Conservation (phyloP, 2,888 invertebrate species). For the Drosophila pseudotakahashii region DNA sequence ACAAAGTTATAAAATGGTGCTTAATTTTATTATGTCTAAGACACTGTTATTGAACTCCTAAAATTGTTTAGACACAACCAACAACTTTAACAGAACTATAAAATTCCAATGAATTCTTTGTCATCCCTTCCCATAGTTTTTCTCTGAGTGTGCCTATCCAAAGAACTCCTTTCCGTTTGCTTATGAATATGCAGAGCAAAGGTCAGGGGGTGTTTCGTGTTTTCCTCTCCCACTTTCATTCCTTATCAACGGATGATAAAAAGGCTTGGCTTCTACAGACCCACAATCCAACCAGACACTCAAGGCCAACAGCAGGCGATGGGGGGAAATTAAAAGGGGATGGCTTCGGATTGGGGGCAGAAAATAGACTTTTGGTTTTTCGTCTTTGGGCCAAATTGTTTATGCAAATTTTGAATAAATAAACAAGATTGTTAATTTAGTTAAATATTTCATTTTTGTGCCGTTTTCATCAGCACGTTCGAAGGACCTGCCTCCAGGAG, state of each 20-base stretch:
- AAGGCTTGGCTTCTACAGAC: slow-evolving; percentile 26
- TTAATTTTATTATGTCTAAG: too few species aligned
- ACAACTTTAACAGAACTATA: too few species aligned
- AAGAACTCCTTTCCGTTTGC: slow-evolving; percentile 18
- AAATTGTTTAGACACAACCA: too few species aligned
- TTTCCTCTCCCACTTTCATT: slow-evolving; percentile 18
- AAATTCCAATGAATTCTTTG: too few species aligned
- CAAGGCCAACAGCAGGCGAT: slow-evolving; percentile 56
- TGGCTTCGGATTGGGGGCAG: slow-evolving; percentile 21
- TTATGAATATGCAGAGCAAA: slow-evolving; percentile 47
- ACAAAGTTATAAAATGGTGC: too few species aligned
- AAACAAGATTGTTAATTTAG: slow-evolving; percentile 81
- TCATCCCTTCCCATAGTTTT: neutral
- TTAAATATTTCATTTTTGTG: slow-evolving; percentile 81
- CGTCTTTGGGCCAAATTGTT: slow-evolving; percentile 80
- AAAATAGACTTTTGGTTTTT: slow-evolving; percentile 80
- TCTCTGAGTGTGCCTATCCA: slow-evolving; percentile 3
- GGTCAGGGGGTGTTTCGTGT: slow-evolving; percentile 21
- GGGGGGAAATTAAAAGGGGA: neutral
- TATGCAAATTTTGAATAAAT: slow-evolving; percentile 81
- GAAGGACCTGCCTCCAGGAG: slow-evolving; percentile 43
- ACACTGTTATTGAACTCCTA: too few species aligned
- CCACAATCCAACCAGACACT: slow-evolving; percentile 46
- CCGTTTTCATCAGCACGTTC: slow-evolving; percentile 76
- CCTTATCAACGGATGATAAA: slow-evolving; percentile 39